phyloP scores from a whole-genome alignment of 2,888 invertebrate species.

The Cerastoderma edule region DNA sequence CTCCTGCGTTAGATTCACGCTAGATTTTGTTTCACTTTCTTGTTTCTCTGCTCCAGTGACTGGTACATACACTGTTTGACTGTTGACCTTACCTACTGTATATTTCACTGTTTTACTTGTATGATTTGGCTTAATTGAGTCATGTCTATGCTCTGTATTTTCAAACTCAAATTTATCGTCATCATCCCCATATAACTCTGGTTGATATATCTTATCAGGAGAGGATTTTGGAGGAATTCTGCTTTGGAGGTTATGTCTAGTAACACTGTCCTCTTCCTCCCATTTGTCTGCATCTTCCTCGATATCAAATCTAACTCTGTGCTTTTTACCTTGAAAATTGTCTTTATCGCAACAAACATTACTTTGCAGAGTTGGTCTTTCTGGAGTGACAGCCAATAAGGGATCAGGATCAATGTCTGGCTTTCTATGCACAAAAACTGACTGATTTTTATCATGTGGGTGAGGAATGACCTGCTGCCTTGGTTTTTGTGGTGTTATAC shows the following conservation, averaged over 20 bases:
- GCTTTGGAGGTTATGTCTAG: conserved; percentile 35
- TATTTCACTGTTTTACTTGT: conserved; percentile 52
- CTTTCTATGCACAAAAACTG: conserved; percentile 23
- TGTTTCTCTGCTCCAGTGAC: not conserved
- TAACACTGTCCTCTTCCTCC: conserved; percentile 30
- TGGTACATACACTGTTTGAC: conserved; percentile 48
- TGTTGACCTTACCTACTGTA: conserved; percentile 45
- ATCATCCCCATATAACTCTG: conserved; percentile 57
- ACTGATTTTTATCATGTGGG: not conserved
- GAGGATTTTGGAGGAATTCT: conserved; percentile 37
- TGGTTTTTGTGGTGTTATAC: conserved; percentile 67
- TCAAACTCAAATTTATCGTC: conserved; percentile 34
- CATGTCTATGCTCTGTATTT: conserved; percentile 26
- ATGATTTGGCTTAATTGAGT: not conserved
- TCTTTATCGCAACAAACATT: conserved; percentile 28
- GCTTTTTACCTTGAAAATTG: conserved; percentile 38
- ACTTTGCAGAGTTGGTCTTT: conserved; percentile 49
- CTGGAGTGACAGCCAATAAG: conserved; percentile 71
- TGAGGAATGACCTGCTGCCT: not conserved
- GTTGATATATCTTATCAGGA: conserved; percentile 57
- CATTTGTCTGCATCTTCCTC: conserved; percentile 43
- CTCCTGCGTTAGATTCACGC: not conserved
- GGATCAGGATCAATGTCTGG: conserved; percentile 65
- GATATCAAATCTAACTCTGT: conserved; percentile 70
- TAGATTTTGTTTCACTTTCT: not conserved